phyloP scores from a whole-genome alignment of 2,797 vertebrate species.

The Rhinella marina region DNA sequence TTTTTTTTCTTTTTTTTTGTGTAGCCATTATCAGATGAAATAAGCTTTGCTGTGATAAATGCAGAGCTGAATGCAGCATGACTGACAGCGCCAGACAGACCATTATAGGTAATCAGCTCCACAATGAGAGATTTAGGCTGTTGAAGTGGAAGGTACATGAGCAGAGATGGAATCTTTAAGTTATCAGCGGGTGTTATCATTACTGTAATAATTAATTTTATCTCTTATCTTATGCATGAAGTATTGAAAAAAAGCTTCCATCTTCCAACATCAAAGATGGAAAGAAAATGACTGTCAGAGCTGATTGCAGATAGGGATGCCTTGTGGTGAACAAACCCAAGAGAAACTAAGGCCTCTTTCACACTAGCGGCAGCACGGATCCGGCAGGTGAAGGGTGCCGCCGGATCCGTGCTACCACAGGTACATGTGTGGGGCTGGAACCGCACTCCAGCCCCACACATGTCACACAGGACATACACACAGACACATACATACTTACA shows the following conservation, averaged over 20 bases:
- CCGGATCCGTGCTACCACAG: too few relatives aligned
- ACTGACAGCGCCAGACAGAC: slow-evolving; percentile 45
- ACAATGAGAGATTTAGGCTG: slow-evolving; percentile 25
- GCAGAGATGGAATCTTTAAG: slow-evolving; percentile 9
- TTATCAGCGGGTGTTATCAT: slow-evolving; percentile 6
- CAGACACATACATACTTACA: too few relatives aligned
- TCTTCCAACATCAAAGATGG: not conserved
- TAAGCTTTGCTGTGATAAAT: slow-evolving; percentile 41
- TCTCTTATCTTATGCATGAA: slow-evolving; percentile 43
- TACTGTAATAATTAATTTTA: slow-evolving; percentile 47
- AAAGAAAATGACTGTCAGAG: not conserved
- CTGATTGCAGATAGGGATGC: not conserved
- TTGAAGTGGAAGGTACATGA: slow-evolving; percentile 19
- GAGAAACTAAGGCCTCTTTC: too few relatives aligned
- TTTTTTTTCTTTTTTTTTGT: slow-evolving; percentile 10
- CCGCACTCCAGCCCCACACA: too few relatives aligned
- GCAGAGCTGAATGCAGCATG: slow-evolving; percentile 21
- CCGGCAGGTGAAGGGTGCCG: too few relatives aligned
- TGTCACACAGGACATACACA: too few relatives aligned
- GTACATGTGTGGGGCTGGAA: too few relatives aligned
- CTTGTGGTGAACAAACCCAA: not conserved
- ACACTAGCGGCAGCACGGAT: too few relatives aligned
- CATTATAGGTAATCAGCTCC: slow-evolving; percentile 50
- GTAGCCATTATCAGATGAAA: slow-evolving; percentile 40
- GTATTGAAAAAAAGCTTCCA: not conserved